Evolutionary conservation across 2,113 vertebrate species (phyloP), one percentile per base, ranked within the genome.

Genomic region (Pterocles burchelli): DNA sequence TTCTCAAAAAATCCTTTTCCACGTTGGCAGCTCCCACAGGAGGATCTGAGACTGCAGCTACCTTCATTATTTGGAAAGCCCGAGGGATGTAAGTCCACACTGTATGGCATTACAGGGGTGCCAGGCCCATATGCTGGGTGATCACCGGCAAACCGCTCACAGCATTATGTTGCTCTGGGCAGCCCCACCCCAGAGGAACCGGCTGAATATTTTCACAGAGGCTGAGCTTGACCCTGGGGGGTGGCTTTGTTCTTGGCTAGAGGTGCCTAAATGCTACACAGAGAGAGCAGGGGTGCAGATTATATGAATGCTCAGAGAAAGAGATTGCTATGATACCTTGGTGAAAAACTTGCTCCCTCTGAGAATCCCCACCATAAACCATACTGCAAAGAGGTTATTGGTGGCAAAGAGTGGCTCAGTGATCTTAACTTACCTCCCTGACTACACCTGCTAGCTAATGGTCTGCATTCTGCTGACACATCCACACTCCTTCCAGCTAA

Each of bases 151-250:
- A 18, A 45, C 21, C 1, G 1, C n/a, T 49, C 34, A 5, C 45
- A 48, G 43, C 19, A 17, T 13, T 2, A 0, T 68, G 33, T 24
- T 43, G 29, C 43, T 52, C 18, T 1, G 0, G 25, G 51, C 1
- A 1, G 57, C 22, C 45, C 61, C 57, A 8, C 19, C 3, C 25
- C 26, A 11, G 31, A 38, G 84, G 43, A 73, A 13, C 19, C 21
- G 58, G 25, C 41, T 83, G 72, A 79, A 24, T 0, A 0, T 70
- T 86, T 86, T 74, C 28, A 61, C 66, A 71, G 80, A 59, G 34
- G 24, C 45, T 79, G 72, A 75, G 16, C 67, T 43, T 38, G 14
- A 21, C 66, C 33, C 45, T 36, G 57, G 31, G 34, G 71, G 82
- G 25, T 1, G 0, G 18, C 21, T 86, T 82, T 55, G 11, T 49